Percentiles rank a stretch among this genome's conserved stretches.
Evolutionary conservation across 1,140 invertebrate species (phyloP).

Genomic region (Spodoptera litura): DNA sequence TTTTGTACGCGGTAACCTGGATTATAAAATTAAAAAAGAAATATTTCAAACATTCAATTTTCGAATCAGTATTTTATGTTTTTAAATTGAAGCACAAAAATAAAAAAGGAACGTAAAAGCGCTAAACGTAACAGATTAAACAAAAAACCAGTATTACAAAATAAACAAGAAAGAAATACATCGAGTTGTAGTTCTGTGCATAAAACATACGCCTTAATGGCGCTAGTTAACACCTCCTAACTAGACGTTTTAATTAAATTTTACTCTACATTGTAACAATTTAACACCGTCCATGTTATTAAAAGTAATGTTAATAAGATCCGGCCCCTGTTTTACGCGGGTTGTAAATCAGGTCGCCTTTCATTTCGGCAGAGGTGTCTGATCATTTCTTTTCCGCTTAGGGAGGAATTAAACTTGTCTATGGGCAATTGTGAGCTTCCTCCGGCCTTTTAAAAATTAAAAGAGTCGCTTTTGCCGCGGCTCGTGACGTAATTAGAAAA

Average conservation of each 20-base stretch:
- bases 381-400: conserved; percentile 77
- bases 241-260: conserved; percentile 83
- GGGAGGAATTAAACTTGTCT: conserved; percentile 74
- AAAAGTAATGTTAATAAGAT: conserved; percentile 85
- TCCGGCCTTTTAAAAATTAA: conserved; percentile 47
- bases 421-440: conserved; percentile 67
- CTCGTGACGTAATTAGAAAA: conserved; percentile 34
- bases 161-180: conserved; percentile 11
- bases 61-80: too few species aligned
- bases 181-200: conserved; percentile 33
- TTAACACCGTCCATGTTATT: conserved; percentile 77
- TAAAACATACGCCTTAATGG: conserved; percentile 57
- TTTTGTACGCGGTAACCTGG: too few species aligned
- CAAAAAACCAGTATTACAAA: neutral
- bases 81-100: too few species aligned
- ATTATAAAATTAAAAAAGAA: neutral
- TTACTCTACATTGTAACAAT: conserved; percentile 80
- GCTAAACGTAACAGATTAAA: neutral
- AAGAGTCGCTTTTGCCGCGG: neutral
- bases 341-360: conserved; percentile 81
- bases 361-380: conserved; percentile 80
- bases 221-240: conserved; percentile 70
- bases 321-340: conserved; percentile 71
- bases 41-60: too few species aligned
- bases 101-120: too few species aligned